Evolutionary conservation across 1,140 invertebrate species (phyloP).

Genomic region (Hydropsyche tenuis): DNA sequence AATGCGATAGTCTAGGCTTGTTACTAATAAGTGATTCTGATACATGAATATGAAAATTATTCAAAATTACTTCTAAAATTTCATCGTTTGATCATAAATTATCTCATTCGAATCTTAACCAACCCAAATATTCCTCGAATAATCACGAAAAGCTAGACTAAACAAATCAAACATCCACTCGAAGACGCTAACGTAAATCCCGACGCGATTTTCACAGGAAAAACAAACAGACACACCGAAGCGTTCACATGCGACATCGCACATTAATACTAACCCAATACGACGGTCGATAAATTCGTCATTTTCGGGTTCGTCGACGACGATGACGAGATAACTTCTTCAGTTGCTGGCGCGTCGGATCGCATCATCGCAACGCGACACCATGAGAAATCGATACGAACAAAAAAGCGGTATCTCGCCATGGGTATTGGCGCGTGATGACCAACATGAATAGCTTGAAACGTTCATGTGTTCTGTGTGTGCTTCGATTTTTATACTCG

Average conservation of each 20-base stretch:
- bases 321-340: slow-evolving; percentile 36
- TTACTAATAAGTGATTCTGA: too few species aligned
- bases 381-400: slow-evolving; percentile 43
- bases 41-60: too few species aligned
- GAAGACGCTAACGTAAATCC: too few species aligned
- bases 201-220: too few species aligned
- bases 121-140: too few species aligned
- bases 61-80: too few species aligned
- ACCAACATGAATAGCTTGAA: slow-evolving; percentile 19
- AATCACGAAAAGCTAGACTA: too few species aligned
- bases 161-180: too few species aligned
- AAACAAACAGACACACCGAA: too few species aligned
- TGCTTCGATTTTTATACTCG: slow-evolving; percentile 14
- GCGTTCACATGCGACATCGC: background rate
- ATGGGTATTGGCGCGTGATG: slow-evolving; percentile 42
- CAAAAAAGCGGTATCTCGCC: slow-evolving; percentile 40
- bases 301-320: slow-evolving; percentile 7
- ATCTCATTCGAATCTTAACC: too few species aligned
- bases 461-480: background rate
- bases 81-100: too few species aligned
- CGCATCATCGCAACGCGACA: slow-evolving; percentile 42
- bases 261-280: background rate
- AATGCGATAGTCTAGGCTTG: too few species aligned
- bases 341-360: slow-evolving; percentile 41
- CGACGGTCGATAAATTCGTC: slow-evolving; percentile 17